A percentile compares a stretch with the other conserved stretches of the same genome.
These are phyloP conservation scores for Coluber constrictor DNA, from an alignment of 2,797 vertebrate species.

Conservation along the genomic window DNA sequence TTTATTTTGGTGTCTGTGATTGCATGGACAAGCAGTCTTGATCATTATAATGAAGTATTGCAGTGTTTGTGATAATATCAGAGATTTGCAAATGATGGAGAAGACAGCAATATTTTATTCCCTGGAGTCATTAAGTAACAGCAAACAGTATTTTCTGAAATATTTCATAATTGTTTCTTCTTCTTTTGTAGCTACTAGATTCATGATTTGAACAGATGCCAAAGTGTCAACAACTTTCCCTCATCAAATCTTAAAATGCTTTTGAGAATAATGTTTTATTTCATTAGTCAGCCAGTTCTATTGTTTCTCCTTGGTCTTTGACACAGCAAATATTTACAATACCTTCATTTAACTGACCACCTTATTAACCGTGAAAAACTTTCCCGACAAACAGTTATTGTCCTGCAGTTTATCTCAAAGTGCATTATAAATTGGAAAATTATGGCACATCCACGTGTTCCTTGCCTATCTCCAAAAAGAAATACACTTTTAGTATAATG, in stretches of 20 bases:
- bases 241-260: slow-evolving; percentile 34
- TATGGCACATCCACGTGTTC: slow-evolving; percentile 51
- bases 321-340: slow-evolving; percentile 58
- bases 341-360: slow-evolving; percentile 50
- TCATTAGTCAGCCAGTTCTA: slow-evolving; percentile 41
- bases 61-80: neutral
- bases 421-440: slow-evolving; percentile 52
- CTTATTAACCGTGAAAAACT: slow-evolving; percentile 60
- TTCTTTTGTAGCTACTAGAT: slow-evolving; percentile 2
- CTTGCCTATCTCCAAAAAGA: slow-evolving; percentile 49
- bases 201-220: slow-evolving; percentile 25
- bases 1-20: neutral
- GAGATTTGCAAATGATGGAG: neutral
- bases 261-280: slow-evolving; percentile 43
- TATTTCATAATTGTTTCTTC: neutral
- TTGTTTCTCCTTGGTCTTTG: slow-evolving; percentile 52
- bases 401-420: slow-evolving; percentile 52
- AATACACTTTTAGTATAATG: slow-evolving; percentile 39
- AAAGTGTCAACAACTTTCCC: slow-evolving; percentile 18
- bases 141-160: neutral
- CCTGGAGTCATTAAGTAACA: neutral
- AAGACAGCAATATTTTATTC: neutral
- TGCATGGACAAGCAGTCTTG: neutral
- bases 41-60: neutral
- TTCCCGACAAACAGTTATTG: slow-evolving; percentile 52